These are phyloP conservation scores for Gonioctena quinquepunctata DNA, from an alignment of 1,140 invertebrate genomes.

Conservation along the genomic window DNA sequence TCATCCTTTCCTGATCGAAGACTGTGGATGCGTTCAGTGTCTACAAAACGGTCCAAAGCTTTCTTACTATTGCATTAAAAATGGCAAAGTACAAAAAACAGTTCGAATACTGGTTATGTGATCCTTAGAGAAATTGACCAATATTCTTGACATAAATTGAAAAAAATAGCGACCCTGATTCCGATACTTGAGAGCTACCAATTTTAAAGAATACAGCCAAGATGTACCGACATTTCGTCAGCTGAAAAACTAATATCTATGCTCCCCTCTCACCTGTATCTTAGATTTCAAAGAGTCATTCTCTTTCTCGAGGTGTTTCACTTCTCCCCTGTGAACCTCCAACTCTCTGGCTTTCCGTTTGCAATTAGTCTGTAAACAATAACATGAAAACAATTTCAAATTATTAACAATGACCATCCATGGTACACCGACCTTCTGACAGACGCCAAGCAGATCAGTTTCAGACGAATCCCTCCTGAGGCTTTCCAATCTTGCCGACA, in stretches of 20 bases:
- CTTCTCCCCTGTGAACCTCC: slow-evolving; percentile 59
- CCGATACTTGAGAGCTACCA: no score
- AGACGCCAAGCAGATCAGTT: slow-evolving; percentile 27
- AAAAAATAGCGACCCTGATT: no score
- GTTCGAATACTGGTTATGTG: no score
- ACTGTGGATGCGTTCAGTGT: slow-evolving; percentile 23
- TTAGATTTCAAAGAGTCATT: slow-evolving; percentile 59
- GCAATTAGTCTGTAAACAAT: slow-evolving; percentile 48
- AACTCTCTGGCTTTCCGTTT: slow-evolving; percentile 60
- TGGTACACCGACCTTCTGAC: slow-evolving; percentile 22
- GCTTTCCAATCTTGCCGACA: slow-evolving; percentile 53
- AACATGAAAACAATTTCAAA: neutral
- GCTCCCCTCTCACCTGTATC: slow-evolving; percentile 57
- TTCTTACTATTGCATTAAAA: no score
- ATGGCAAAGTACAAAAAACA: no score
- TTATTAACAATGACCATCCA: neutral
- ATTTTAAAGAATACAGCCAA: neutral
- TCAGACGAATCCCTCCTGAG: slow-evolving; percentile 27
- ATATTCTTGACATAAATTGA: no score
- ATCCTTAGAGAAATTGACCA: no score
- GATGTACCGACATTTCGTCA: neutral
- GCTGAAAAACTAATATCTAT: slow-evolving; percentile 3
- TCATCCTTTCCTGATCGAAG: slow-evolving; percentile 32
- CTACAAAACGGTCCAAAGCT: no score
- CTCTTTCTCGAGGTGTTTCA: slow-evolving; percentile 61